Evolutionary conservation across 2,797 vertebrate genomes (phyloP), one percentile per base, ranked within the genome.

Genomic region (Cetoscarus ocellatus): DNA sequence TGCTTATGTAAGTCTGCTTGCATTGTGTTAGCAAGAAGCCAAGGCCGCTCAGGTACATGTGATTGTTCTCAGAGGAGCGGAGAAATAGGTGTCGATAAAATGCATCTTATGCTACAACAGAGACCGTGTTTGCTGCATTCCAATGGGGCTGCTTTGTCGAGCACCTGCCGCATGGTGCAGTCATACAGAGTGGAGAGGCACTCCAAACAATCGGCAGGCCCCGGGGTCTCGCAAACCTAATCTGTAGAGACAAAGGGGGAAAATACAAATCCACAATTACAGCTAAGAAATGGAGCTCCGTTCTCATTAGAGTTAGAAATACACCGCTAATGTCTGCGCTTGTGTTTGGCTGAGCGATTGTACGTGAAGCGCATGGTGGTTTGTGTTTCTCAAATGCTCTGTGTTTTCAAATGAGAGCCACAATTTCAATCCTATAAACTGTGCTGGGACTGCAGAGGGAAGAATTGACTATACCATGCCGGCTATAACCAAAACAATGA

Each of bases 11-110:
- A 15, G 66, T 77, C 42, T 62, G 43, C 45, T 61, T 38, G 42
- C 56, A 67, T 66, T 77, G 56, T 64, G 64, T 86, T 73, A 82
- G 80, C 71, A 75, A 57, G 67, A 66, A 61, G 36, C 69, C 85
- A 83, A 83, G 72, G 84, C 77, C 70, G 72, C 70, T 78, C 76
- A 55, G 80, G 79, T 66, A 50, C 56, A 52, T 59, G 67, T 67
- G 73, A 86, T 82, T 86, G 84, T 85, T 73, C 81, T 83, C 66
- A 7, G 42, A 76, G 64, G 73, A 87, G 17, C 10, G 51, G 59
- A 68, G 70, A 78, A 85, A 88, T 65, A 80, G 80, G 64, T 54
- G 74, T 78, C 27, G 61, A 86, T 86, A 79, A 83, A 84, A 84
- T 45, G 64, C 3, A 18, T 57, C 62, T 76, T 15, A 70, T 57